Evolutionary conservation across 2,888 invertebrate genomes (phyloP), one percentile per base, ranked within the genome.

Genomic region (Galerucella pusilla): DNA sequence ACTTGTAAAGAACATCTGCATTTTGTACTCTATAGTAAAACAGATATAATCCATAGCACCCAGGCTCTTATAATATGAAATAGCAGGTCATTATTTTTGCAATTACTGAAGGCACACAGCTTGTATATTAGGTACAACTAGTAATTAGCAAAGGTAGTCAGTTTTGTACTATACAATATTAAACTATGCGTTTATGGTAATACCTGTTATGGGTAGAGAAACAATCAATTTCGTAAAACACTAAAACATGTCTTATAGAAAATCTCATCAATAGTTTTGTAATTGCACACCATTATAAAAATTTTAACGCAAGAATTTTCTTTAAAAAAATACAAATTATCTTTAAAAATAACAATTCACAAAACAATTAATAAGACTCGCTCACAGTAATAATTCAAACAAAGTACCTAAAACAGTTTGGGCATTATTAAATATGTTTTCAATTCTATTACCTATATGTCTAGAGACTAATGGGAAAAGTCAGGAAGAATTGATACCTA

Each of bases 91-190:
- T 90, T 91, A 90, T 90, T 91, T 63, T 90, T 91, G 92, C 91
- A 92, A 92, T 92, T 92, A 92, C 93, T 92, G 92, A 92, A 93
- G 93, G 93, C 93, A 93, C 93, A 92, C 93, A 93, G 93, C 93
- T 86, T 88, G 85, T 86, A 85, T 86, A 86, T 88, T 88, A n/a
- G n/a, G n/a, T n/a, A 87, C 86, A 87, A 87, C 87, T 88, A 88
- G 88, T 88, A 88, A 88, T 88, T 88, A 88, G 88, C 88, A 88
- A 88, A 86, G 86, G 86, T 87, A 86, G 85, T 87, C 85, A 84
- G 85, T 86, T 85, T 86, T 88, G 88, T 88, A 88, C 88, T 88
- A 87, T 88, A 87, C 85, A 87, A 86, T 84, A 85, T 85, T 80
- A 85, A 86, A 85, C 81, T 83, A 85, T 85, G 85, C 85, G 75